A percentile compares a stretch with the other conserved stretches of the same genome.
These are phyloP conservation scores for Scotopteryx bipunctaria DNA, from an alignment of 2,888 invertebrate genomes.

Conservation along the genomic window DNA sequence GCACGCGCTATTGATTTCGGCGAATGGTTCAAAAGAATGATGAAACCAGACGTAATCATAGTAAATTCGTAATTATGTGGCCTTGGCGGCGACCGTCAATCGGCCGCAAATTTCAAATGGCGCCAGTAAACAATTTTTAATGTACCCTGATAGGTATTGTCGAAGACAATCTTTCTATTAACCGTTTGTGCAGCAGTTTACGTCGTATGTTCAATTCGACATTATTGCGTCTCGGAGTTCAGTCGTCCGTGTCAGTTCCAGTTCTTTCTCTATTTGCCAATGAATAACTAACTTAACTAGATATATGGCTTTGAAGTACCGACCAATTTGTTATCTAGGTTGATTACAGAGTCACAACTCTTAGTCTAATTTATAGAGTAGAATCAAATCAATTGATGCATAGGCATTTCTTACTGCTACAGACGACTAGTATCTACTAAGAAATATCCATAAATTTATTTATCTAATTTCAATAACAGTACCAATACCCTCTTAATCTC, in stretches of 20 bases:
- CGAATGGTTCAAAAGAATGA: slow-evolving; percentile 46
- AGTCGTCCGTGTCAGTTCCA: not conserved
- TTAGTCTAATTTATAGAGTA: no score
- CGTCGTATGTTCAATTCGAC: slow-evolving; percentile 12
- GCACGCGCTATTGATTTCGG: slow-evolving; percentile 37
- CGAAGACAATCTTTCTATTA: slow-evolving; percentile 30
- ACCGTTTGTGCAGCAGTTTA: slow-evolving; percentile 16
- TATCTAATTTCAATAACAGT: no score
- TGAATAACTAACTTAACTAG: no score
- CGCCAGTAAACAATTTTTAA: slow-evolving; percentile 45
- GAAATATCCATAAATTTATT: no score
- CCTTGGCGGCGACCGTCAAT: slow-evolving; percentile 58
- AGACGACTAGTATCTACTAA: no score
- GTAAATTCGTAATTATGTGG: slow-evolving; percentile 44
- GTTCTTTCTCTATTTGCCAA: not conserved
- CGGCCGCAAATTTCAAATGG: slow-evolving; percentile 40
- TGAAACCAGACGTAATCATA: slow-evolving; percentile 56
- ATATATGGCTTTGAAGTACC: no score
- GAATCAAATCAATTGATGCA: no score
- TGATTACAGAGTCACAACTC: no score
- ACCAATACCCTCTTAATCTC: no score
- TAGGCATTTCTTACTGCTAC: no score
- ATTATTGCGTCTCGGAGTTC: not conserved
- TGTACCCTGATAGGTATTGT: slow-evolving; percentile 25
- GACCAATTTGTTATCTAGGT: not conserved